Evolutionary conservation across 2,797 vertebrate species (phyloP).

Genomic region (Sebastes glaucus): DNA sequence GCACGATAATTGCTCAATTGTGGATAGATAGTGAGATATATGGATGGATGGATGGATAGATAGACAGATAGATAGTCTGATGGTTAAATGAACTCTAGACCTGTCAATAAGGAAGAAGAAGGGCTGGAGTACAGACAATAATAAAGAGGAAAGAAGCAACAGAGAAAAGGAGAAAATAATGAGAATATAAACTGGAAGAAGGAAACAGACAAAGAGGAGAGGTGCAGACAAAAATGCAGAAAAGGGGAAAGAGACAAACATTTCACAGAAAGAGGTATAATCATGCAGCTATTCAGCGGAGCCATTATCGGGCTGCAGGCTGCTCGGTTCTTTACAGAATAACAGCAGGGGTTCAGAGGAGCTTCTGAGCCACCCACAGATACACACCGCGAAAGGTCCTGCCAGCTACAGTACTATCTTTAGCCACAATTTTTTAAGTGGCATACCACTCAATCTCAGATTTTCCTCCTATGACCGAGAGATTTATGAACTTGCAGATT

Average conservation of each 20-base stretch:
- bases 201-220: slow-evolving; percentile 46
- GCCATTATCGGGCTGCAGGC: slow-evolving; percentile 79
- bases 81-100: slow-evolving; percentile 27
- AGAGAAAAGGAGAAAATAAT: slow-evolving; percentile 33
- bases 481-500: slow-evolving; percentile 61
- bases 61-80: slow-evolving; percentile 9
- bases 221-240: slow-evolving; percentile 61
- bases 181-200: slow-evolving; percentile 22
- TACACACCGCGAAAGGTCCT: slow-evolving; percentile 62
- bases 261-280: slow-evolving; percentile 78
- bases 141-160: slow-evolving; percentile 19
- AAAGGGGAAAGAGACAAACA: slow-evolving; percentile 62
- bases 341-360: slow-evolving; percentile 75
- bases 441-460: slow-evolving; percentile 61
- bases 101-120: slow-evolving; percentile 33
- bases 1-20: not conserved
- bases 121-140: slow-evolving; percentile 24
- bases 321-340: slow-evolving; percentile 76
- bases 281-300: slow-evolving; percentile 78
- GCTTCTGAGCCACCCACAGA: slow-evolving; percentile 72
- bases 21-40: not conserved
- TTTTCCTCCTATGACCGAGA: slow-evolving; percentile 53
- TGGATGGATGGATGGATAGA: not conserved
- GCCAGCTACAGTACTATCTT: slow-evolving; percentile 70
- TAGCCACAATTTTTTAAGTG: slow-evolving; percentile 65